Base-by-base conservation (phyloP, 1,140 invertebrate genomes). In the Drosophila mauritiana region DNA sequence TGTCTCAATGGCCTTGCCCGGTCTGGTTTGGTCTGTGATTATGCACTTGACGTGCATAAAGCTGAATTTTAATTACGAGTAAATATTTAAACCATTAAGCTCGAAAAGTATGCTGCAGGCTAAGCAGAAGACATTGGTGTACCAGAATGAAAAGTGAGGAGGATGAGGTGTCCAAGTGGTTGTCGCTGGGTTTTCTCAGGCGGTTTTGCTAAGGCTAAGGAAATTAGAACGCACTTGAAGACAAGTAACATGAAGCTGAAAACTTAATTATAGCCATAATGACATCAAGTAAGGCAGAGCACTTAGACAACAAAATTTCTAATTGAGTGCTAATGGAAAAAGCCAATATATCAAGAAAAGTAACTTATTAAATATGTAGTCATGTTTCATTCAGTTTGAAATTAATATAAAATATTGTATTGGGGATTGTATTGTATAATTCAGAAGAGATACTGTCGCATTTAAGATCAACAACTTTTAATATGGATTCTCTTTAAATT, bases 61-160 rank as follows among this genome's bases (percentile, higher is more conserved):
- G 85, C 80, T 90, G 84, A 84, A 89, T 90, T 90, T 89, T 89
- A 89, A 89, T 89, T 89, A 84, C 65, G 69, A 89, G 84, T 84
- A 89, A 89, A 89, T 90, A 89, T 89, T 89, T 80, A 89, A 89
- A 56, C 77, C 85, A 88, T 88, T 88, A 89, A 59, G 79, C 69
- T 55, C 40, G 65, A 54, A 78, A 74, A 75, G 78, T 72, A 68
- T 55, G 64, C 64, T 72, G 61, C 46, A 10, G 61, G 37, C 64
- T 53, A 65, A 65, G 64, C 61, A 68, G n/a, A 55, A 56, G 42
- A 43, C 25, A 68, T 27, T 13, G 61, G 46, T 3, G 25, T n/a
- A 12, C 25, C 15, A 22, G 12, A 10, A 13, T 4, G 17, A 17
- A 45, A 20, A 17, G 4, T 12, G 11, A 2, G 40, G 17, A 31